Conservation (phyloP, 2,888 invertebrate genomes). For the Conus canariensis region DNA sequence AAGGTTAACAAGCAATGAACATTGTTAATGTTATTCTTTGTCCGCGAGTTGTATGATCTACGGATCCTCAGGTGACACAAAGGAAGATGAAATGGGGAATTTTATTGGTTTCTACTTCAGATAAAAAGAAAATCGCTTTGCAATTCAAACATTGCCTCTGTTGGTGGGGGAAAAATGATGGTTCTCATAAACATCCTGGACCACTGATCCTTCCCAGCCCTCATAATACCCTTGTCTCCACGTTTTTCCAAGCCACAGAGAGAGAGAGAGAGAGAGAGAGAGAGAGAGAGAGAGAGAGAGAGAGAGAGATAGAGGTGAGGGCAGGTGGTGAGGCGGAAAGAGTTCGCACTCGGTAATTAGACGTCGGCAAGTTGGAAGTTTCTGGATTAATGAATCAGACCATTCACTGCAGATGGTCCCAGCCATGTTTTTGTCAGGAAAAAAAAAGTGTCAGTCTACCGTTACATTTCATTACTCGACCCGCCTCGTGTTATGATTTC, state of each 20-base stretch:
- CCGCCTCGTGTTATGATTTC: too few species aligned
- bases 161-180: too few species aligned
- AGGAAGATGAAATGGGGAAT: conserved; percentile 6
- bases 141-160: too few species aligned
- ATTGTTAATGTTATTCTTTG: not conserved
- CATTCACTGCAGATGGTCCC: conserved; percentile 6
- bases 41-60: not conserved
- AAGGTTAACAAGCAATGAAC: not conserved
- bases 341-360: not conserved
- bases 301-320: too few species aligned
- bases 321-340: too few species aligned
- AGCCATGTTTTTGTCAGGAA: not conserved
- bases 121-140: too few species aligned
- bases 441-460: not conserved
- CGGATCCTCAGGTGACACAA: conserved; percentile 1
- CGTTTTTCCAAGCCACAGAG: not conserved
- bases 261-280: conserved; percentile 5
- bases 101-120: not conserved
- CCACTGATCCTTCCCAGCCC: too few species aligned
- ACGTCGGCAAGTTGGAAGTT: not conserved
- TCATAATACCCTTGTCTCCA: too few species aligned
- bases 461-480: too few species aligned
- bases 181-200: too few species aligned
- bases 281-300: too few species aligned
- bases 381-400: conserved; percentile 17